phyloP scores from a whole-genome alignment of 2,797 vertebrate species.

The Cephalopachus bancanus region DNA sequence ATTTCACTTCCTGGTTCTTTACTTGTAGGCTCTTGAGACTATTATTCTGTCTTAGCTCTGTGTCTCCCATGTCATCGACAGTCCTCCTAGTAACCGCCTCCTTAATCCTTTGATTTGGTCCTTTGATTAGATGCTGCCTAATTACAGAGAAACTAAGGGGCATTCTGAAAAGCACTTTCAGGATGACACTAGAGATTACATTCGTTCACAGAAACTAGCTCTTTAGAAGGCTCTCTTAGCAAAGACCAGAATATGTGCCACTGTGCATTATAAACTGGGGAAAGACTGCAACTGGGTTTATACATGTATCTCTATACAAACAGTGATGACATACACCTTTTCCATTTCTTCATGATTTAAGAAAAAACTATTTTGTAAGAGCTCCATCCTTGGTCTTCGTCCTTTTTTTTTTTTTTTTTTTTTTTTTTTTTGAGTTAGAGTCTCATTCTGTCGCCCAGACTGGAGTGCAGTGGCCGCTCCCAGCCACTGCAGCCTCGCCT shows the following conservation, averaged over 20 bases:
- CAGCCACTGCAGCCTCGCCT: too few relatives aligned
- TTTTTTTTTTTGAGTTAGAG: too few relatives aligned
- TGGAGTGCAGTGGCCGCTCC: too few relatives aligned
- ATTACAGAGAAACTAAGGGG: neutral
- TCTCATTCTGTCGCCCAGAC: too few relatives aligned
- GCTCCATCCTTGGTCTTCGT: neutral
- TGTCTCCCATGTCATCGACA: neutral
- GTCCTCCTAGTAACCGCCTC: neutral
- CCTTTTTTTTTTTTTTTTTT: too few relatives aligned
- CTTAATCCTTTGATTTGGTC: neutral
- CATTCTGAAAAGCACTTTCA: neutral
- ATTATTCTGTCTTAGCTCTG: neutral
- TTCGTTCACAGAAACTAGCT: neutral
- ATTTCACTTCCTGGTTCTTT: neutral
- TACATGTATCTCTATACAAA: neutral
- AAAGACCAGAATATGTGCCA: neutral
- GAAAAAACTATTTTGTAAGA: neutral
- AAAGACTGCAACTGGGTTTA: neutral
- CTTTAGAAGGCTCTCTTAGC: neutral
- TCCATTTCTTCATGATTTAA: neutral
- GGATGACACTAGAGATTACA: neutral
- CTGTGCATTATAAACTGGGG: neutral
- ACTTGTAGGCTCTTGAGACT: neutral
- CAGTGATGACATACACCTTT: neutral
- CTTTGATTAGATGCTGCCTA: neutral